phyloP scores from a whole-genome alignment of 2,888 invertebrate species.

The Microctonus brassicae region DNA sequence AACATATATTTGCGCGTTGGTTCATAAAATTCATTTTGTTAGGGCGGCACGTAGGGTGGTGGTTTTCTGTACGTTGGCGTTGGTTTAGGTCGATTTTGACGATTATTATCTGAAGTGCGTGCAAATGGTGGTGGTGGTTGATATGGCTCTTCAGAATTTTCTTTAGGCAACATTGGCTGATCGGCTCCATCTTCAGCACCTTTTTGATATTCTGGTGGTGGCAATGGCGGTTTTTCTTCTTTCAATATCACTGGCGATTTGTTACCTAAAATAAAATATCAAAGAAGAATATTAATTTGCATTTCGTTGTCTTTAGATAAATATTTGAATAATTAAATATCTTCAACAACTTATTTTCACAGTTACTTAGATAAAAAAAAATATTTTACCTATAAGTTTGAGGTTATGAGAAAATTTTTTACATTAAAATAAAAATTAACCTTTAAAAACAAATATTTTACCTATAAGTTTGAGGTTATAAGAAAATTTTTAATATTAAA shows the following conservation, averaged over 20 bases:
- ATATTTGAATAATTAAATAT: too few species aligned
- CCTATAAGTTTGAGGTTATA: too few species aligned
- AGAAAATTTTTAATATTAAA: too few species aligned
- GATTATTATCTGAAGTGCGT: slow-evolving; percentile 79
- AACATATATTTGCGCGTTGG: slow-evolving; percentile 67
- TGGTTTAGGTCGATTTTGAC: slow-evolving; percentile 84
- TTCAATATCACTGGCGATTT: slow-evolving; percentile 94
- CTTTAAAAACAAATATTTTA: too few species aligned
- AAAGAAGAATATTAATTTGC: too few species aligned
- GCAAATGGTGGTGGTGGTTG: slow-evolving; percentile 92
- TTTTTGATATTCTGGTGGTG: slow-evolving; percentile 83
- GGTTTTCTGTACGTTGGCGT: slow-evolving; percentile 95
- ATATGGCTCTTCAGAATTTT: slow-evolving; percentile 80
- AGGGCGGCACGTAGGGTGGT: slow-evolving; percentile 97
- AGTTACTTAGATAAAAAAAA: too few species aligned
- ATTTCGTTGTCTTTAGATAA: too few species aligned
- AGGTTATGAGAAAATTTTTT: too few species aligned
- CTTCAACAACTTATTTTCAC: too few species aligned
- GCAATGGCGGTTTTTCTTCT: slow-evolving; percentile 93
- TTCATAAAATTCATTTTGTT: slow-evolving; percentile 72
- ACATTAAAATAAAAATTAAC: too few species aligned
- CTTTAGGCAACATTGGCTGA: slow-evolving; percentile 66
- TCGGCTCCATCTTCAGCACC: slow-evolving; percentile 70
- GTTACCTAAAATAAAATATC: slow-evolving; percentile 73
- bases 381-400: too few species aligned